Evolutionary conservation across 2,888 invertebrate genomes (phyloP).

Genomic region (Latrodectus hesperus): DNA sequence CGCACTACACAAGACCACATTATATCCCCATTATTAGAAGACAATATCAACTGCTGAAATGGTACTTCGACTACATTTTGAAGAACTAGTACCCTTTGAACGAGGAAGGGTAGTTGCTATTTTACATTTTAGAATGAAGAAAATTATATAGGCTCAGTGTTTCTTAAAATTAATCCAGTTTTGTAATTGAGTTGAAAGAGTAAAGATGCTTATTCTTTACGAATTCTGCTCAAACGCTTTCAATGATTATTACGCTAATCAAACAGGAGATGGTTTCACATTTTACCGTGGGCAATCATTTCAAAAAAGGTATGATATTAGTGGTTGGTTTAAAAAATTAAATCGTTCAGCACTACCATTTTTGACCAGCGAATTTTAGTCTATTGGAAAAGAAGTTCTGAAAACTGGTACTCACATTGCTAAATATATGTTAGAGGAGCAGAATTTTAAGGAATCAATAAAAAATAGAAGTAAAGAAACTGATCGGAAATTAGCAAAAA

Average conservation of each 20-base stretch:
- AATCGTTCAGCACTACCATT: background rate
- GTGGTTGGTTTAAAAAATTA: conserved; percentile 23
- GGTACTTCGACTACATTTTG: background rate
- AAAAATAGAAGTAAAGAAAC: conserved; percentile 15
- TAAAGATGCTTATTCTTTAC: background rate
- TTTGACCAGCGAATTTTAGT: background rate
- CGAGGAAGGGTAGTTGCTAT: background rate
- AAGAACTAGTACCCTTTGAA: background rate
- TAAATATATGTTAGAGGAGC: background rate
- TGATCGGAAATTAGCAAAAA: conserved; percentile 1
- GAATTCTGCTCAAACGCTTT: conserved; percentile 17
- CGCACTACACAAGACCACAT: background rate
- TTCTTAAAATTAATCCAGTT: too few species aligned
- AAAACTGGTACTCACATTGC: background rate
- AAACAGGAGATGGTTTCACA: conserved; percentile 14
- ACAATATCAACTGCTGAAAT: background rate
- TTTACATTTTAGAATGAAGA: background rate
- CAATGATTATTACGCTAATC: conserved; percentile 18
- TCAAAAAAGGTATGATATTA: conserved; percentile 37
- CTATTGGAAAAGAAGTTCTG: conserved; percentile 42
- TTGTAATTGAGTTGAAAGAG: too few species aligned
- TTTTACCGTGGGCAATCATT: background rate
- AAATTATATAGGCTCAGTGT: background rate
- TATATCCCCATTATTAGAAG: background rate
- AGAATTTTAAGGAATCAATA: background rate